phyloP scores from a whole-genome alignment of 2,113 vertebrate species.

The Petrocephalus microphthalmus region DNA sequence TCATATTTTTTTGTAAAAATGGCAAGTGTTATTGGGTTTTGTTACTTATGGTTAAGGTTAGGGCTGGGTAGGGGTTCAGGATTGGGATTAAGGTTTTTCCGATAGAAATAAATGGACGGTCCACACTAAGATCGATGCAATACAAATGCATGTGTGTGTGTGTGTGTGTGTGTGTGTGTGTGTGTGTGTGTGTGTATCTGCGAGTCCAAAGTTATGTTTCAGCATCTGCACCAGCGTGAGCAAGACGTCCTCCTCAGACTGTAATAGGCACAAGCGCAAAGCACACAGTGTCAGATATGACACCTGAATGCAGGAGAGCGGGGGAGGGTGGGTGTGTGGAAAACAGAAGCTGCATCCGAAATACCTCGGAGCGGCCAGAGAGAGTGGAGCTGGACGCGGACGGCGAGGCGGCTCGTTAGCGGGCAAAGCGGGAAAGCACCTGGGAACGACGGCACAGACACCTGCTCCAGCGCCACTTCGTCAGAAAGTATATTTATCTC shows the following conservation, averaged over 20 bases:
- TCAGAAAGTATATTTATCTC: not conserved
- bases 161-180: not conserved
- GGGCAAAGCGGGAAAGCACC: not conserved
- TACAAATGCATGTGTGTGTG: not conserved
- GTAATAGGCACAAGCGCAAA: not conserved
- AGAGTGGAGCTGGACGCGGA: not conserved
- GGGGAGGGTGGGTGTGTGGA: too few species aligned
- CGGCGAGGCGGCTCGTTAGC: not conserved
- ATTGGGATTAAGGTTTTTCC: too few species aligned
- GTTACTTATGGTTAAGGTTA: too few species aligned
- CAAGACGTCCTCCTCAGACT: not conserved
- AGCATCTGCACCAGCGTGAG: not conserved
- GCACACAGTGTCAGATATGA: slow-evolving; percentile 5
- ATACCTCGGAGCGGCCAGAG: not conserved
- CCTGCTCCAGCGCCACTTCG: not conserved
- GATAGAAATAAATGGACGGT: too few species aligned
- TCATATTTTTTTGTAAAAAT: too few species aligned
- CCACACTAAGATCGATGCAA: too few species aligned
- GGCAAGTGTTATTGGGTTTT: too few species aligned
- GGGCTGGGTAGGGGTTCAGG: too few species aligned
- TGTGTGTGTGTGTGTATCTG: not conserved
- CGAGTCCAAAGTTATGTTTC: not conserved
- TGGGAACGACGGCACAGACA: not conserved
- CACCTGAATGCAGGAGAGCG: not conserved
- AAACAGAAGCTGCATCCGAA: slow-evolving; percentile 8